phyloP scores from a whole-genome alignment of 2,888 invertebrate species.

The Callosobruchus maculatus region DNA sequence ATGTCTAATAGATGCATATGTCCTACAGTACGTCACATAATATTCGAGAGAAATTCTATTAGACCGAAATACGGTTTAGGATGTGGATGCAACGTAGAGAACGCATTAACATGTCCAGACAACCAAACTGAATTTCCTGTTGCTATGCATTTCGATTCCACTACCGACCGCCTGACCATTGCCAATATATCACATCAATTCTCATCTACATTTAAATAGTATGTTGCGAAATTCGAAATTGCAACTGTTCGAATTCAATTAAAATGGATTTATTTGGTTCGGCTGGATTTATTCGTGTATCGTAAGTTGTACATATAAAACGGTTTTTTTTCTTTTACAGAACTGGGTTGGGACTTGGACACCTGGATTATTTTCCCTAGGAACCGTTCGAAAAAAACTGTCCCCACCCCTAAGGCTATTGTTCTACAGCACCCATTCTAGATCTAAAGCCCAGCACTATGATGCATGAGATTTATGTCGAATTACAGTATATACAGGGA shows the following conservation, averaged over 20 bases:
- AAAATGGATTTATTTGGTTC: not conserved
- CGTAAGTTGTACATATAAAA: not conserved
- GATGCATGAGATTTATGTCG: too few relatives aligned
- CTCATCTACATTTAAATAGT: not conserved
- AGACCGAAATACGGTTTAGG: not conserved
- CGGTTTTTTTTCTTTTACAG: not conserved
- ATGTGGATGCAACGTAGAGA: not conserved
- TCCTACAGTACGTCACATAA: not conserved
- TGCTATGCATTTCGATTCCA: not conserved
- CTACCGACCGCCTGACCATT: not conserved
- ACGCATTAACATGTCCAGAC: not conserved
- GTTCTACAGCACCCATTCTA: too few relatives aligned
- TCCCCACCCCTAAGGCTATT: too few relatives aligned
- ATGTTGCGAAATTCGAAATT: not conserved
- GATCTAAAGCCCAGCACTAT: too few relatives aligned
- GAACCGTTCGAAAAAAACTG: too few relatives aligned
- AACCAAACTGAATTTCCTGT: not conserved
- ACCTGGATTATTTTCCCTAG: too few relatives aligned
- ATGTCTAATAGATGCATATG: too few relatives aligned
- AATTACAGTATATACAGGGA: too few relatives aligned
- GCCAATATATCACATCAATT: not conserved
- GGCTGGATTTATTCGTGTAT: not conserved
- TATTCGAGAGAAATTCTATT: not conserved
- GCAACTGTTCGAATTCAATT: not conserved
- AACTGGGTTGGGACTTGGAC: too few relatives aligned